Evolutionary conservation across 2,888 invertebrate species (phyloP).

Genomic region (Agrotis clavis): DNA sequence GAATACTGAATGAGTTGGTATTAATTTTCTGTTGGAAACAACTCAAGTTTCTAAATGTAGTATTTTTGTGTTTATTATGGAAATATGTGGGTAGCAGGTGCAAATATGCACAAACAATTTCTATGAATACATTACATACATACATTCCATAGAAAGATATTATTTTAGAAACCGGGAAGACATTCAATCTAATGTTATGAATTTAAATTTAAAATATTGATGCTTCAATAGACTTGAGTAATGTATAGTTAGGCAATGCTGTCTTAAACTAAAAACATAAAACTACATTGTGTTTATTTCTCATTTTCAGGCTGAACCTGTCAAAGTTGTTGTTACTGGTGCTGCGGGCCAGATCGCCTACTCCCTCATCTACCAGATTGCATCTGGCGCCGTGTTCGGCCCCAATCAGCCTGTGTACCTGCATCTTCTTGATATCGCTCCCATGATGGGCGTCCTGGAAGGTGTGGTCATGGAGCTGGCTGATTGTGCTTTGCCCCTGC

Average conservation of each 20-base stretch:
- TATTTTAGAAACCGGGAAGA: neutral
- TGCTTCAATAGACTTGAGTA: neutral
- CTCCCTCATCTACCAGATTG: slow-evolving; percentile 98
- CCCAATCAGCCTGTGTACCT: slow-evolving; percentile 96
- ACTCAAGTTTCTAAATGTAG: slow-evolving; percentile 34
- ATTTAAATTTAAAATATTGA: slow-evolving; percentile 11
- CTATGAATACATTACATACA: no score
- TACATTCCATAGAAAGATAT: neutral
- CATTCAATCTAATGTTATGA: neutral
- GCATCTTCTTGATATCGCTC: slow-evolving; percentile 98
- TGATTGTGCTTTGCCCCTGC: slow-evolving; percentile 98
- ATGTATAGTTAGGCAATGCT: neutral
- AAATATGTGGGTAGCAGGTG: slow-evolving; percentile 21
- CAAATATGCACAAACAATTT: neutral
- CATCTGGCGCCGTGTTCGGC: slow-evolving; percentile 99
- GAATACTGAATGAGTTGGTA: slow-evolving; percentile 29
- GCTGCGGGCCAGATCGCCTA: slow-evolving; percentile 99
- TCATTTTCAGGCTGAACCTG: slow-evolving; percentile 93
- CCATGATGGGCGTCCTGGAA: slow-evolving; percentile 98
- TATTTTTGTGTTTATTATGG: slow-evolving; percentile 15
- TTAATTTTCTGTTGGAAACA: slow-evolving; percentile 25
- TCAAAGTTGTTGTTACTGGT: slow-evolving; percentile 98
- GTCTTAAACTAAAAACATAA: neutral
- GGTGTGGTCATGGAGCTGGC: slow-evolving; percentile 99
- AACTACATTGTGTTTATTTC: slow-evolving; percentile 11